Percentiles rank a stretch among this genome's conserved stretches.
Evolutionary conservation across 92 coral and sea anemone species (phyloP).

Genomic region (Zoanthus sociatus): DNA sequence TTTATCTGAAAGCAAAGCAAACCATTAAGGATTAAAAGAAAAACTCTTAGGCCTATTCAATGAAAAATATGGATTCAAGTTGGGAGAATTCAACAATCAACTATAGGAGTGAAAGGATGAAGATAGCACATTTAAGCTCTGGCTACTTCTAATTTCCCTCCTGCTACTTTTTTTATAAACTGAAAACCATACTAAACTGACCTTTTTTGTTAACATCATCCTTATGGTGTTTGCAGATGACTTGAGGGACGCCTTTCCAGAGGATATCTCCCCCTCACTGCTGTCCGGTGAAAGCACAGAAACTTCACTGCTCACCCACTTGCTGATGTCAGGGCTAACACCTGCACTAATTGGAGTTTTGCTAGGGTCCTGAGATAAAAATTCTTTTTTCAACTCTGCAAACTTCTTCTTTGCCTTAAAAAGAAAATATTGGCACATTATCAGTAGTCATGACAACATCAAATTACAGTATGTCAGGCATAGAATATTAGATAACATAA

Average conservation of each 20-base stretch:
- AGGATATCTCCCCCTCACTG: conserved; percentile 72
- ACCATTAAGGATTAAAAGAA: too few relatives aligned
- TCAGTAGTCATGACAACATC: neutral
- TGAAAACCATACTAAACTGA: neutral
- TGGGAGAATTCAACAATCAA: too few relatives aligned
- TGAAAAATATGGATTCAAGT: too few relatives aligned
- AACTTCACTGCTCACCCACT: conserved; percentile 57
- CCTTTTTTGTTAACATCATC: conserved; percentile 77
- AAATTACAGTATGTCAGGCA: neutral
- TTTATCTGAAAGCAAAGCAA: too few relatives aligned
- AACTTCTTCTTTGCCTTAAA: conserved; percentile 80
- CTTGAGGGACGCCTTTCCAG: conserved; percentile 72
- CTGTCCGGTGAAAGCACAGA: conserved; percentile 81
- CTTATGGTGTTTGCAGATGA: conserved; percentile 84
- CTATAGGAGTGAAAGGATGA: too few relatives aligned
- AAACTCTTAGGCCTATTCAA: too few relatives aligned
- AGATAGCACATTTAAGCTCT: too few relatives aligned
- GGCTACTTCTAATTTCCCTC: too few relatives aligned
- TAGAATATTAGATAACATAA: too few relatives aligned
- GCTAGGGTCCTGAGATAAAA: conserved; percentile 59
- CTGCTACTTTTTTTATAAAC: too few relatives aligned
- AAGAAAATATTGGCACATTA: neutral
- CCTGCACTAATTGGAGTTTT: conserved; percentile 62
- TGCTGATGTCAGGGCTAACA: conserved; percentile 66
- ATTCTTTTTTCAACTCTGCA: conserved; percentile 70